phyloP scores from a whole-genome alignment of 2,113 vertebrate genomes.

The Felis catus region F.catus_Fca126_mat1.0 CM031413.1:117911501-117912000 shows the following conservation, averaged over 20 bases:
- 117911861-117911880: background rate
- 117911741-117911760: constrained; percentile 14
- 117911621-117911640: constrained; percentile 40
- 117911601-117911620: background rate
- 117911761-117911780: constrained; percentile 34
- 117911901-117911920: background rate
- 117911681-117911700: constrained; percentile 53
- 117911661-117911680: background rate
- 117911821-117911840: background rate
- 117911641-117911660: background rate
- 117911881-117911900: background rate
- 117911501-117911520: constrained; percentile 46
- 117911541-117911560: constrained; percentile 29
- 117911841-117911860: background rate
- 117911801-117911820: background rate
- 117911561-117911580: constrained; percentile 10
- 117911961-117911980: background rate
- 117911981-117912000: background rate
- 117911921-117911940: background rate
- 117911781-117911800: background rate
- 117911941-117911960: background rate
- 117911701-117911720: background rate
- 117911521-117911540: constrained; percentile 51
- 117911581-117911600: constrained; percentile 49
- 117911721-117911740: constrained; percentile 40